Conservation (phyloP, 2,888 invertebrate species). For the Ernsta delagoae region DNA sequence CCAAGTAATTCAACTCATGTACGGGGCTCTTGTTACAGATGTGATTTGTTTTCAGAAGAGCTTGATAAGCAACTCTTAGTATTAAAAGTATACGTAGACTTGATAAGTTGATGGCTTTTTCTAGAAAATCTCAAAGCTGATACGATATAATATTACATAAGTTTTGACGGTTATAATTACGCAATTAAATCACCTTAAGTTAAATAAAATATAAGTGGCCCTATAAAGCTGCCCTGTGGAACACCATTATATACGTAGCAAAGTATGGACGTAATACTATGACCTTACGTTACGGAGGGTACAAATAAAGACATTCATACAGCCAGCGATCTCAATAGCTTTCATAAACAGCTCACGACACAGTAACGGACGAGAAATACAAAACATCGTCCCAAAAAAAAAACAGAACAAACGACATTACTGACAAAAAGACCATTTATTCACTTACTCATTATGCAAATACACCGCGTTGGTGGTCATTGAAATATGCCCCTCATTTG, state of each 20-base stretch:
- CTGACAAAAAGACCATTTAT: conserved; percentile 40
- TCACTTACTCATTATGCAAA: conserved; percentile 41
- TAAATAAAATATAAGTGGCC: background rate
- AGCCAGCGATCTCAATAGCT: conserved; percentile 4
- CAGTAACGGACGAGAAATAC: conserved; percentile 23
- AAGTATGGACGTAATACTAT: no score
- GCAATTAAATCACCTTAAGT: background rate
- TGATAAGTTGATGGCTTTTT: background rate
- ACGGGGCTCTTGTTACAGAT: conserved; percentile 31
- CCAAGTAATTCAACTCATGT: conserved; percentile 29
- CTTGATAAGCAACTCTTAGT: conserved; percentile 5
- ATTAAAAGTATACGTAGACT: background rate
- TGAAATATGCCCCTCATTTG: conserved; percentile 40
- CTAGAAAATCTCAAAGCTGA: background rate
- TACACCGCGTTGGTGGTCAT: conserved; percentile 40
- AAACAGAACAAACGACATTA: conserved; percentile 33
- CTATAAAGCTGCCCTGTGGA: background rate
- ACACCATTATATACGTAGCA: background rate
- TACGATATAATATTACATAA: background rate
- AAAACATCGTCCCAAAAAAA: conserved; percentile 21
- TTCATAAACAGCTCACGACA: conserved; percentile 18
- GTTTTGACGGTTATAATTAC: background rate
- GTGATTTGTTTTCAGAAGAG: conserved; percentile 26
- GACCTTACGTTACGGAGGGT: no score
- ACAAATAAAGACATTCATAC: conserved; percentile 18